Evolutionary conservation across 2,888 invertebrate species (phyloP).

Genomic region (Trichogramma dendrolimi): DNA sequence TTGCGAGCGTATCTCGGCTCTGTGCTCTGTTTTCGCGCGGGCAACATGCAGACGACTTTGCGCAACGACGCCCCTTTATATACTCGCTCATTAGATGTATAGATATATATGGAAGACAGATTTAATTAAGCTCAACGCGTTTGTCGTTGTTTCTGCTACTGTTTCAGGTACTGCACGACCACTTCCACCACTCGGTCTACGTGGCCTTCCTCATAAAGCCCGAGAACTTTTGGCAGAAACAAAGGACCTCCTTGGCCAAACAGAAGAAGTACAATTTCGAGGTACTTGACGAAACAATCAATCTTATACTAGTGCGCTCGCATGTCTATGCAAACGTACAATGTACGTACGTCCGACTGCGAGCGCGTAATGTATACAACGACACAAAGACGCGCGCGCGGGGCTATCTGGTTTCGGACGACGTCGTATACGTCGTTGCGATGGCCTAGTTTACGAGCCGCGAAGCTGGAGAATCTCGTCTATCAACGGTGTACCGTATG

Average conservation of each 20-base stretch:
- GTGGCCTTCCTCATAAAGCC: constrained; percentile 97
- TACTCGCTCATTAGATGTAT: no score
- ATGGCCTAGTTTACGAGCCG: no score
- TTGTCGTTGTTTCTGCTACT: background rate
- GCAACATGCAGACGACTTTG: no score
- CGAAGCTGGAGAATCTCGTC: no score
- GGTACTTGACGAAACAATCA: constrained; percentile 54
- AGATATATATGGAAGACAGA: no score
- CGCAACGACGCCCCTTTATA: no score
- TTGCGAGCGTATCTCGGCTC: no score
- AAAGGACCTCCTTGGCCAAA: constrained; percentile 92
- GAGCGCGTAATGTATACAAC: background rate
- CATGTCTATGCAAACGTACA: background rate
- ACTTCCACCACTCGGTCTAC: constrained; percentile 88
- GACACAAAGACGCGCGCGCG: constrained; percentile 12
- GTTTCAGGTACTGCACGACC: constrained; percentile 78
- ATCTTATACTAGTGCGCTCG: background rate
- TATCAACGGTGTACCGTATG: no score
- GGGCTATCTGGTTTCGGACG: background rate
- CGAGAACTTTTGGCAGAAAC: constrained; percentile 99
- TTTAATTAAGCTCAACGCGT: no score
- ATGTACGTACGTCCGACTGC: background rate
- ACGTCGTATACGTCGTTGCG: background rate
- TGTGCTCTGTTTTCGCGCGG: no score
- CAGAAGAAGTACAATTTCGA: constrained; percentile 99